Conservation (phyloP, 2,888 invertebrate genomes). For the Onthophagus sagittarius region DNA sequence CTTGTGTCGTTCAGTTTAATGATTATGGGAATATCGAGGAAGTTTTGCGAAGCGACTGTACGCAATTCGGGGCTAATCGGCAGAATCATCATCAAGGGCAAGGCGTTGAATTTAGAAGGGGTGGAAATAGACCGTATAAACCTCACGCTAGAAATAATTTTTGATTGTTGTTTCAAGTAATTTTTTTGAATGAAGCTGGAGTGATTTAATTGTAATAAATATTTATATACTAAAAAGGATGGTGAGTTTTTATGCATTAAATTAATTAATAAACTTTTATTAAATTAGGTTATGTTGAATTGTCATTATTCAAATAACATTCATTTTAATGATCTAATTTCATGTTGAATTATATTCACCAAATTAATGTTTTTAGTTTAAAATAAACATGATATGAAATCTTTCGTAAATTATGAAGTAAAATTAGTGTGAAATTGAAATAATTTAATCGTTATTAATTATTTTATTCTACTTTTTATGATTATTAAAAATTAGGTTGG, state of each 20-base stretch:
- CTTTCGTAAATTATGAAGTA: no score
- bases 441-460: no score
- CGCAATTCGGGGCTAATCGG: conserved; percentile 54
- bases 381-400: no score
- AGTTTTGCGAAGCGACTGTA: conserved; percentile 76
- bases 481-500: no score
- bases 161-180: conserved; percentile 11
- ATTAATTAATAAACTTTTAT: no score
- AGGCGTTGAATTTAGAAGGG: conserved; percentile 23
- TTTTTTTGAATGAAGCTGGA: conserved; percentile 1
- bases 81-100: conserved; percentile 12
- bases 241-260: not conserved
- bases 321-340: no score
- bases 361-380: no score
- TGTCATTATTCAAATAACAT: no score
- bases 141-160: conserved; percentile 16
- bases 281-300: no score
- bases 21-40: conserved; percentile 90
- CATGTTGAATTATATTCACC: no score
- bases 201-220: conserved; percentile 19
- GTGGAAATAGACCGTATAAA: conserved; percentile 17
- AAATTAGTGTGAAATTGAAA: no score
- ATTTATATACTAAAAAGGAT: not conserved
- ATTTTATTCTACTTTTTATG: no score
- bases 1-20: conserved; percentile 80